These are phyloP conservation scores for Myotis yumanensis DNA, from an alignment of 2,113 vertebrate genomes.

Conservation along the genomic window DNA sequence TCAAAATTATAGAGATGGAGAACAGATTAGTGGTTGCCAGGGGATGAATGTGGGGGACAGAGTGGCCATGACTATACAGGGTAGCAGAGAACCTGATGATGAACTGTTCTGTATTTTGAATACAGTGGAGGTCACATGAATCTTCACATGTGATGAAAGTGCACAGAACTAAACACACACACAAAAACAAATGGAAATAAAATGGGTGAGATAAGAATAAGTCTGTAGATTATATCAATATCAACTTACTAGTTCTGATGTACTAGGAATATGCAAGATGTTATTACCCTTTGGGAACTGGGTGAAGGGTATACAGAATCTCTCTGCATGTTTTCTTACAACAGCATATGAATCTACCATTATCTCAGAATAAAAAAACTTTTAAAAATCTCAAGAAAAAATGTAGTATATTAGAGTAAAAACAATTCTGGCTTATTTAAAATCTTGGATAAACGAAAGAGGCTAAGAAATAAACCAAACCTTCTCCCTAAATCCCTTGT, in stretches of 20 bases:
- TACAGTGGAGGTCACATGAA: not conserved
- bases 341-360: not conserved
- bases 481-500: not conserved
- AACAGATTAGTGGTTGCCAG: not conserved
- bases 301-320: not conserved
- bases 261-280: not conserved
- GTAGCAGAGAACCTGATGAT: not conserved
- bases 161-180: not conserved
- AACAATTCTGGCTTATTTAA: not conserved
- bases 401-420: not conserved
- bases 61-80: not conserved
- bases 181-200: not conserved
- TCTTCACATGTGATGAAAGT: not conserved
- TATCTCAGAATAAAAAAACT: not conserved
- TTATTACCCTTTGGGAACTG: not conserved
- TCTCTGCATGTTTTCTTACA: not conserved
- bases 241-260: not conserved
- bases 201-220: not conserved
- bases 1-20: not conserved
- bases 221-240: not conserved
- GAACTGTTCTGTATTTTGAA: not conserved
- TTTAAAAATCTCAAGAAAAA: not conserved
- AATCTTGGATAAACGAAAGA: not conserved
- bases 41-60: not conserved
- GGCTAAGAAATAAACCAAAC: not conserved